Evolutionary conservation across 2,888 invertebrate species (phyloP), one percentile per base, ranked within the genome.

Genomic region (Drosophila pseudotakahashii): DNA sequence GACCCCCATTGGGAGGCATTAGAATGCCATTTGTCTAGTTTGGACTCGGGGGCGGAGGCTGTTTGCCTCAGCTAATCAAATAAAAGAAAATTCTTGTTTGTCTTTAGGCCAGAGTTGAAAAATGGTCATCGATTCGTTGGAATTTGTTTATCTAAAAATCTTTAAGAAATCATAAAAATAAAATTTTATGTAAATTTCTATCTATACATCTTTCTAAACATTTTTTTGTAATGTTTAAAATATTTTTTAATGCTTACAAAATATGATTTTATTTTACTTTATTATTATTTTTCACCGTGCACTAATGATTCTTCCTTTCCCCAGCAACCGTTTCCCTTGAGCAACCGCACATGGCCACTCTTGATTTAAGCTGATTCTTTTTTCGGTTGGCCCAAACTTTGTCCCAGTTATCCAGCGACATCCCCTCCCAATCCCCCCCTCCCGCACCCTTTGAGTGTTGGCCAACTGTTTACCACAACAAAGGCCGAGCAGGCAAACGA

Each of bases 391-490:
- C 36, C 63, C 55, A 71, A 71, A 73, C 53, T 64, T 41, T 44
- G 47, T 47, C 37, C 59, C 39, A 32, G 74, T 66, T 66, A 67
- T 34, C 23, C 52, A n/a, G 30, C 30, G 23, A 11, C n/a, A 7
- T n/a, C 37, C 42, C 14, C 2, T n/a, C 19, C 19, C 9, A 26
- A 26, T 26, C 26, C 26, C 13, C 13, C 50, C 6, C 7, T 5
- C 19, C 32, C 1, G 19, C 19, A 23, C 10, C 30, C 39, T 11
- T 53, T 39, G 39, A 67, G 53, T 67, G 68, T 48, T 68, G 68
- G 66, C 62, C 61, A 86, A 84, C 81, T 67, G 77, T 66, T 79
- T 53, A 70, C 81, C 88, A 84, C 81, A 82, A 82, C 88, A 87
- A 82, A 84, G 82, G 68, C 61, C 48, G 70, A 73, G 81, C 60